Conservation (phyloP, 2,113 vertebrate species). For the Notechis scutatus region DNA sequence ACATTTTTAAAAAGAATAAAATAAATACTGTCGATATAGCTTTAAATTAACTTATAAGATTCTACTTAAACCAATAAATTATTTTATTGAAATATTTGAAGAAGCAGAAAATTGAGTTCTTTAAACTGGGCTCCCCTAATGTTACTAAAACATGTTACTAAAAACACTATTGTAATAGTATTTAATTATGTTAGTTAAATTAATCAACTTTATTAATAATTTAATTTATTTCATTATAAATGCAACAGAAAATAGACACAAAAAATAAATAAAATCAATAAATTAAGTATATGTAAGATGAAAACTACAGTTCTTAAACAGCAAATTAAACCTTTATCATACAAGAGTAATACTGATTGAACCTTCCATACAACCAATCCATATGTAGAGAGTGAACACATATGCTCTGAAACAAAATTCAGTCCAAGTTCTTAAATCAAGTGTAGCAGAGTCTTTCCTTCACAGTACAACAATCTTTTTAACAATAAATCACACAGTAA, state of each 20-base stretch:
- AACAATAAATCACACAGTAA: no score
- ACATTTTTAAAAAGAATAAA: background rate
- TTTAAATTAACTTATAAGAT: background rate
- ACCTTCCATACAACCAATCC: no score
- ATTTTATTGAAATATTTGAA: no score
- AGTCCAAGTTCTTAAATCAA: no score
- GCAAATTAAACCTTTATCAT: background rate
- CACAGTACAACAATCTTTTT: no score
- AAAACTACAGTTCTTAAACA: background rate
- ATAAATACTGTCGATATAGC: background rate
- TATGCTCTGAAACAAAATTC: no score
- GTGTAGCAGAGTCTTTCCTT: no score
- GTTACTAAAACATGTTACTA: background rate
- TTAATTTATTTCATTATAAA: background rate
- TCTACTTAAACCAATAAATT: background rate
- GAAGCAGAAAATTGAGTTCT: background rate
- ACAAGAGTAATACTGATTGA: no score
- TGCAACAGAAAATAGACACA: background rate
- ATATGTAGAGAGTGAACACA: no score
- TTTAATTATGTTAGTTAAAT: background rate
- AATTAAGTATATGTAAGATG: background rate
- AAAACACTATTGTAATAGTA: background rate
- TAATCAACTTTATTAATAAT: background rate
- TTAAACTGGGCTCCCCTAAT: background rate
- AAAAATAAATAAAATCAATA: background rate